Evolutionary conservation across 2,113 vertebrate species (phyloP).

Genomic region (Trichomycterus rosablanca): DNA sequence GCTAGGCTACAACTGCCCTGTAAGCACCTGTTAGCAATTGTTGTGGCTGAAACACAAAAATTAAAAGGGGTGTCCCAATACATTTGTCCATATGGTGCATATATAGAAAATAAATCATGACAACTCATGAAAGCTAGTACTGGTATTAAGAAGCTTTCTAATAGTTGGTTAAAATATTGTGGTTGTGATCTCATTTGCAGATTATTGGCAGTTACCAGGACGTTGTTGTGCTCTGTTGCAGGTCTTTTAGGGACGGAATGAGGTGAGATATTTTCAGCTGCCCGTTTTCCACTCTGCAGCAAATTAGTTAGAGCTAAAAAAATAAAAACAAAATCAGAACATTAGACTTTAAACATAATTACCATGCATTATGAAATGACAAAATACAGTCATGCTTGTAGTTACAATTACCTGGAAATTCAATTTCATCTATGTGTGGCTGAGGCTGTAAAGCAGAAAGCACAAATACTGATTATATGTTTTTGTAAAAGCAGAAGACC

Average conservation of each 20-base stretch:
- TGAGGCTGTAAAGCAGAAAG: conserved; percentile 6
- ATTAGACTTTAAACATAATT: too few relatives aligned
- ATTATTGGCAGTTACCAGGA: conserved; percentile 36
- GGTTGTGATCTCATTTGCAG: too few relatives aligned
- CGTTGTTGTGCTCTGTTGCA: background rate
- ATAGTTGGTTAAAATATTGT: too few relatives aligned
- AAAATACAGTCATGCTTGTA: background rate
- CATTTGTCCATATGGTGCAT: too few relatives aligned
- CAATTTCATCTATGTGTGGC: conserved; percentile 3
- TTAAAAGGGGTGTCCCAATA: too few relatives aligned
- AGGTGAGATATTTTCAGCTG: background rate
- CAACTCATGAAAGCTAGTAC: background rate
- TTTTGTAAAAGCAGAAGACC: background rate
- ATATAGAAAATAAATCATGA: background rate
- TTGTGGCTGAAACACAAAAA: too few relatives aligned
- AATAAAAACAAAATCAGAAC: too few relatives aligned
- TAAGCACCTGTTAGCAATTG: too few relatives aligned
- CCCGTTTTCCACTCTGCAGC: conserved; percentile 21
- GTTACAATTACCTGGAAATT: conserved; percentile 34
- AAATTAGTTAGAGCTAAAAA: conserved; percentile 12
- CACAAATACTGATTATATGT: background rate
- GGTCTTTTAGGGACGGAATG: background rate
- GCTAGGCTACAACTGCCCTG: too few relatives aligned
- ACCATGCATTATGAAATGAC: background rate
- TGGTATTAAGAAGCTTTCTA: too few relatives aligned